Evolutionary conservation across 2,113 vertebrate genomes (phyloP).

Genomic region (Pardalotus punctatus): DNA sequence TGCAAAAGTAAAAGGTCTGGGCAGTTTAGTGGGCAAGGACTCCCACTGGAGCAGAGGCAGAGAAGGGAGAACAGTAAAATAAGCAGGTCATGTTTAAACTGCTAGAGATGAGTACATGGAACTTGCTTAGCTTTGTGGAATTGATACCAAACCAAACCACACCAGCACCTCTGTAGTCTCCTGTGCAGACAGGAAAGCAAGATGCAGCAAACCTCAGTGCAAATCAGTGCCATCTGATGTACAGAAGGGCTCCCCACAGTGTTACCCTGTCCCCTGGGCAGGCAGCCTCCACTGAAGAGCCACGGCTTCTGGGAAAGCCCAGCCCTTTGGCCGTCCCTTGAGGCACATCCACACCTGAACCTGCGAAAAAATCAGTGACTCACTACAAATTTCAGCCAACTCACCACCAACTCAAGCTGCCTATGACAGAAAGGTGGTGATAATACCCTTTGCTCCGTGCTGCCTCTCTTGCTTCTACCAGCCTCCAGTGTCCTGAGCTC

Average conservation of each 20-base stretch:
- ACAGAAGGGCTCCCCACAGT: background rate
- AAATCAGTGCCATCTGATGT: background rate
- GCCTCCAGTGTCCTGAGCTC: background rate
- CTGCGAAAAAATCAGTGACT: background rate
- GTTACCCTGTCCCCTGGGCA: background rate
- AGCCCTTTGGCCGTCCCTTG: background rate
- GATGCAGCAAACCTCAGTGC: background rate
- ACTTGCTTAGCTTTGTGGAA: background rate
- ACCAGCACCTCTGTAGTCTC: background rate
- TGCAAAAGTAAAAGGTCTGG: background rate
- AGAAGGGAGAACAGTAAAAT: background rate
- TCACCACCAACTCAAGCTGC: background rate
- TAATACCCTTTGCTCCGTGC: background rate
- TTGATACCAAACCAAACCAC: background rate
- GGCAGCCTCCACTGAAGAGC: background rate
- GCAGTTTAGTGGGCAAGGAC: background rate
- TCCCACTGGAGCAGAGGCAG: background rate
- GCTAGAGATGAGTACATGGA: background rate
- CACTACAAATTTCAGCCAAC: background rate
- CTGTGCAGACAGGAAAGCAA: background rate
- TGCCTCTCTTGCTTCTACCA: background rate
- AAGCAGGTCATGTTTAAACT: background rate
- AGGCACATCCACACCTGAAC: background rate
- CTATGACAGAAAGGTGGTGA: background rate
- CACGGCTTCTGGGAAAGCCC: background rate